A percentile compares a stretch with the other conserved stretches of the same genome.
These are phyloP conservation scores for Limnephilus rhombicus DNA, from an alignment of 2,888 invertebrate species.

Conservation along the genomic window DNA sequence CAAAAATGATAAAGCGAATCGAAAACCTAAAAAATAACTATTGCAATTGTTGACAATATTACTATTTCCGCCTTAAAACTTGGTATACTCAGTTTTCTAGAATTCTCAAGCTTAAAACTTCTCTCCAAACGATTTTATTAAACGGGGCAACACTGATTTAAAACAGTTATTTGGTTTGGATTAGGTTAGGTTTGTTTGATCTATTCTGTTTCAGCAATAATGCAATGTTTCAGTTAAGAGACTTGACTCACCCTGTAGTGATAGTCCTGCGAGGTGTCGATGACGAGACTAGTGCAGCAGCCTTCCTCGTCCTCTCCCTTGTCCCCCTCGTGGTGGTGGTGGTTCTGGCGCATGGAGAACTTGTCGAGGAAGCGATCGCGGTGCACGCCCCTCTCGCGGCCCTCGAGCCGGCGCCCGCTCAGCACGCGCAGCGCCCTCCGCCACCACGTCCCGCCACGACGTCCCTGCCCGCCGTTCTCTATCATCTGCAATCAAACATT, in stretches of 20 bases:
- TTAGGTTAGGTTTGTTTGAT: no score
- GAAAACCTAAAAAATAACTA: no score
- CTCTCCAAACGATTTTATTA: no score
- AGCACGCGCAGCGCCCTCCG: conserved; percentile 69
- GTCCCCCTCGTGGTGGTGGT: conserved; percentile 36
- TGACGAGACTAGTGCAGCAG: conserved; percentile 79
- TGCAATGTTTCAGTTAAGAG: no score
- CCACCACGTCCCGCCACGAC: conserved; percentile 69
- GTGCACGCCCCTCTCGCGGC: conserved; percentile 77
- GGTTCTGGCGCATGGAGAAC: conserved; percentile 75
- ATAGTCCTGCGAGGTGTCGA: conserved; percentile 71
- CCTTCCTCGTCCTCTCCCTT: conserved; percentile 69
- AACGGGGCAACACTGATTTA: no score
- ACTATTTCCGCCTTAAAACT: no score
- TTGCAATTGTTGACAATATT: no score
- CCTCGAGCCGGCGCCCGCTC: conserved; percentile 73
- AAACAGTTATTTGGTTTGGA: no score
- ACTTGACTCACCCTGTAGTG: conserved; percentile 71
- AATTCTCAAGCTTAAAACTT: no score
- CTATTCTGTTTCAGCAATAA: no score
- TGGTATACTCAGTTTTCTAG: no score
- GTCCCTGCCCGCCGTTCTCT: conserved; percentile 13
- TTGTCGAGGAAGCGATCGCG: conserved; percentile 89
- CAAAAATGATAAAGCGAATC: no score
- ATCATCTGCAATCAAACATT: conserved; percentile 19